These are phyloP conservation scores for Calliopsis andreniformis DNA, from an alignment of 1,140 invertebrate species.

Conservation along the genomic window DNA sequence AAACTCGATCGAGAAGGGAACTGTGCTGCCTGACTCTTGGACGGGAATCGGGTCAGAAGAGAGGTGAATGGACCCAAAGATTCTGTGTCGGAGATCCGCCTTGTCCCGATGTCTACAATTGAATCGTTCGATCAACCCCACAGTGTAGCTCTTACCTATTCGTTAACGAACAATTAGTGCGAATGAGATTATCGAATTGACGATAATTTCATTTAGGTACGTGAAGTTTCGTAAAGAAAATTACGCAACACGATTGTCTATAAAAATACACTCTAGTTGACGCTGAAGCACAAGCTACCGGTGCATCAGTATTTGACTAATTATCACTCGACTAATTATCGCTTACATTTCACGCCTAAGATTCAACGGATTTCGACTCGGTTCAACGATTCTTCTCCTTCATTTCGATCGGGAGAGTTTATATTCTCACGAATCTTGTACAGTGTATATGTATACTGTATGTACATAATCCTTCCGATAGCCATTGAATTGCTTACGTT, in stretches of 20 bases:
- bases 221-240: too few species aligned
- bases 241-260: too few species aligned
- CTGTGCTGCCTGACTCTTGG: constrained; percentile 36
- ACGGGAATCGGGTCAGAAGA: constrained; percentile 70
- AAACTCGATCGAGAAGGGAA: constrained; percentile 37
- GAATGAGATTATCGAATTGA: neutral
- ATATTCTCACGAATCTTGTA: too few species aligned
- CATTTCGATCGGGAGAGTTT: too few species aligned
- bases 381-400: too few species aligned
- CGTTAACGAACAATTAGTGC: neutral
- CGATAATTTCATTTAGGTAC: neutral
- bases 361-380: constrained; percentile 1
- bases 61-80: constrained; percentile 72
- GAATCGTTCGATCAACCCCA: constrained; percentile 8
- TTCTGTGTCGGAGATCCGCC: constrained; percentile 60
- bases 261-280: neutral
- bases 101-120: constrained; percentile 46
- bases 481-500: too few species aligned
- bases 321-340: constrained; percentile 55
- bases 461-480: too few species aligned
- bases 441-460: too few species aligned
- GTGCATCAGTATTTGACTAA: constrained; percentile 22
- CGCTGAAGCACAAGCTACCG: neutral
- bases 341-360: constrained; percentile 43
- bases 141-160: too few species aligned